phyloP scores from a whole-genome alignment of 2,113 vertebrate genomes.

The Fulmarus glacialis region DNA sequence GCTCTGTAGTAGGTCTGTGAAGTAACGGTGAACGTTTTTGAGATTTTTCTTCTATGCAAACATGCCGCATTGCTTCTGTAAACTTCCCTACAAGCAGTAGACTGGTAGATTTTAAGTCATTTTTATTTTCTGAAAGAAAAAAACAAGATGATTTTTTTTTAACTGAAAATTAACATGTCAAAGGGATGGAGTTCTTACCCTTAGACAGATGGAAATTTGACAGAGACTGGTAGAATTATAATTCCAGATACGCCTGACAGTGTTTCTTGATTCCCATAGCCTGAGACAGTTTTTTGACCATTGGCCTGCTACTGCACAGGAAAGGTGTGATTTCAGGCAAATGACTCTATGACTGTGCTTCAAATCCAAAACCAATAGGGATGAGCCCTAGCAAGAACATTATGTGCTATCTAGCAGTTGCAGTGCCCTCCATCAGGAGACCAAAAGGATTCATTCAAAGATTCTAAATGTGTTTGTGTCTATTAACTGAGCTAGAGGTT shows the following conservation, averaged over 20 bases:
- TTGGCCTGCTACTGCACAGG: not conserved
- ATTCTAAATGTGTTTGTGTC: not conserved
- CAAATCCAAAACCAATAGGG: not conserved
- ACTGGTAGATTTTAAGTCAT: not conserved
- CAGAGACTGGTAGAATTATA: not conserved
- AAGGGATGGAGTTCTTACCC: not conserved
- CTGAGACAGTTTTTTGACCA: not conserved
- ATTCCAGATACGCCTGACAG: not conserved
- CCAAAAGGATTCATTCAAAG: not conserved
- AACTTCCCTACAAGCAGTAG: not conserved
- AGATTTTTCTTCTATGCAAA: not conserved
- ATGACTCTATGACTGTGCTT: not conserved
- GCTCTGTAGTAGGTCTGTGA: not conserved
- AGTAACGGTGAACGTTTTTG: not conserved
- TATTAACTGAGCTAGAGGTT: not conserved
- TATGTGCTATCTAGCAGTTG: not conserved
- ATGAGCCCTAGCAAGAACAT: not conserved
- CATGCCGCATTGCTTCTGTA: not conserved
- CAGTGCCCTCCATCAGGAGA: not conserved
- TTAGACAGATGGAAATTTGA: not conserved
- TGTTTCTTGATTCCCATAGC: not conserved
- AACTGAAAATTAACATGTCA: not conserved
- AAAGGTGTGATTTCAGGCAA: not conserved
- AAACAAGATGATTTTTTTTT: not conserved
- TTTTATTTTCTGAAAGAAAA: not conserved